Percentiles rank a stretch among this genome's conserved stretches.
Evolutionary conservation across 2,113 vertebrate genomes (phyloP).

Genomic region (Chrysemys picta): DNA sequence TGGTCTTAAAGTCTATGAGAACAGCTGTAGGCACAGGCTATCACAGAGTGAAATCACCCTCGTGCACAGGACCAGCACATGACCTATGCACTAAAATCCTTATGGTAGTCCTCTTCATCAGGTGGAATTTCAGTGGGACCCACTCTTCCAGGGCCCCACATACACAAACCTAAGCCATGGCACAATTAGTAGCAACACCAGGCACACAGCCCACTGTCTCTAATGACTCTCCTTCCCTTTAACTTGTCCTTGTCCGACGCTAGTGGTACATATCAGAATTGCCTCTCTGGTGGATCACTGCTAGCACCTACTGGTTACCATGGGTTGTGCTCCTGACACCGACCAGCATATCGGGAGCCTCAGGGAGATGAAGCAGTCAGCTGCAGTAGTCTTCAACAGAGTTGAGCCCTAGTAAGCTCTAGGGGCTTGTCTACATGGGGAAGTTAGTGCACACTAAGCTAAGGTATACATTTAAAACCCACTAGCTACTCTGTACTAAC

Average conservation of each 20-base stretch:
- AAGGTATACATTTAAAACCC: background rate
- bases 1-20: background rate
- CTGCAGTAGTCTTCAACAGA: background rate
- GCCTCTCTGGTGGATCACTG: too few relatives aligned
- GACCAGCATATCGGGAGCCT: rapidly evolving
- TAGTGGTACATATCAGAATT: background rate
- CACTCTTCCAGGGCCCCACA: background rate
- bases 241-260: background rate
- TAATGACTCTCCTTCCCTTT: background rate
- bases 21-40: background rate
- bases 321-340: background rate
- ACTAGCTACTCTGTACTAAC: background rate
- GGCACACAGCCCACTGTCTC: background rate
- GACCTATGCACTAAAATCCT: background rate
- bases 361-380: rapidly evolving
- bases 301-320: rapidly evolving
- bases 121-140: background rate
- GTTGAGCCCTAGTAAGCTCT: background rate
- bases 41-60: background rate
- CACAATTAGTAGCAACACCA: background rate
- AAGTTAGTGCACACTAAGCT: background rate
- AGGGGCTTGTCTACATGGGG: background rate
- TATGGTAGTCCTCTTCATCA: background rate
- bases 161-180: background rate
- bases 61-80: background rate